Base-by-base conservation (phyloP, 2,888 invertebrate species). In the Holacanthella duospinosa region DNA sequence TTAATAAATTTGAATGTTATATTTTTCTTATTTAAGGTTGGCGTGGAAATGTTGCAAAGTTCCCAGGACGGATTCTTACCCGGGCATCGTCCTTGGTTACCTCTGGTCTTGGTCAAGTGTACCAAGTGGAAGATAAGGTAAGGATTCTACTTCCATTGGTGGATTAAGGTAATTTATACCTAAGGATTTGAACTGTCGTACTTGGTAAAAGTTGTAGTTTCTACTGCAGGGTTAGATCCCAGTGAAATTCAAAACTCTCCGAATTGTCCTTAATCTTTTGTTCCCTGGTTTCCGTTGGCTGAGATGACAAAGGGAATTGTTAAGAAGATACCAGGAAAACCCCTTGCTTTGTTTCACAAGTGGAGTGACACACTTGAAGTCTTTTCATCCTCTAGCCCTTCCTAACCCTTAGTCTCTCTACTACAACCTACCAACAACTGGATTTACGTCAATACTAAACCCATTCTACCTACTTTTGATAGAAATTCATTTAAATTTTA, bases 11-110 rank as follows among this genome's bases (percentile, higher is more conserved):
- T n/a, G 36, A 36, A 16, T 9, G 9, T 36, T 36, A 9, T 36
- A 16, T 36, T 36, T 48, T 48, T 21, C 69, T 74, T 68, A 62
- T 81, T 81, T 24, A 80, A 87, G 87, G 85, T 85, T 87, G 87
- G 86, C 82, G 82, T 75, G 86, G 86, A 73, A 85, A 86, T 24
- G 79, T 87, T 73, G 77, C 86, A 70, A 83, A 86, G 60, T 79
- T 87, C 75, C 85, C 86, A 69, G 86, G 85, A 77, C 84, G 84
- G 75, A 85, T 85, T 84, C 82, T 87, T 74, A 79, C 81, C 70
- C 77, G 78, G 63, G 76, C 78, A 65, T 75, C 79, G 67, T 81
- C 82, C 76, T 78, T 82, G 71, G 82, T 77, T 74, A 76, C 77
- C 74, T 71, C 76, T 71, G 76, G 75, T 73, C 74, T 71, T 74